A percentile compares a stretch with the other conserved stretches of the same genome.
Conservation (phyloP, 2,113 vertebrate species). For the Oreotrochilus melanogaster region DNA sequence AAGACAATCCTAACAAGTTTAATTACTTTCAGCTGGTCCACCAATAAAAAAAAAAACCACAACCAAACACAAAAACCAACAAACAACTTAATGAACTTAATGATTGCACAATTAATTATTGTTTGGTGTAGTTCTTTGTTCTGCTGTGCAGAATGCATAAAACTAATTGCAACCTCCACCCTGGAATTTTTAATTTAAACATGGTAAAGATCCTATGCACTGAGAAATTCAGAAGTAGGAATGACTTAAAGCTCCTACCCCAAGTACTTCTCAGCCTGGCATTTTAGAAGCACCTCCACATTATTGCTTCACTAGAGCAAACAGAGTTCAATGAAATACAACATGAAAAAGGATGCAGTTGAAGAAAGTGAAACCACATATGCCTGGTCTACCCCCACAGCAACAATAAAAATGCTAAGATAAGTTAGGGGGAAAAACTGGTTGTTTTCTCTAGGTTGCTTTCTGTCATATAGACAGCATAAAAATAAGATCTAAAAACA, state of each 20-base stretch:
- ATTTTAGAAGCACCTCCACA: neutral
- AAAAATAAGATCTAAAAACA: neutral
- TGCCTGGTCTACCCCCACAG: neutral
- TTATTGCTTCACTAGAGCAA: neutral
- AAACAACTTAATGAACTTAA: neutral
- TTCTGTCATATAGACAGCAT: neutral
- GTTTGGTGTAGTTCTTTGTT: neutral
- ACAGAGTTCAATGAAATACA: neutral
- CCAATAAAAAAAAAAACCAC: neutral
- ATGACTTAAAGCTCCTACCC: neutral
- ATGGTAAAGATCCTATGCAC: neutral
- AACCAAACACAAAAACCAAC: too few relatives aligned
- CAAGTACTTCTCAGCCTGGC: neutral
- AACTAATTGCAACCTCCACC: neutral
- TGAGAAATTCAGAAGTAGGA: neutral
- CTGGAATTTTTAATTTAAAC: neutral
- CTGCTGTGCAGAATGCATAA: neutral
- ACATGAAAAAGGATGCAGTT: neutral
- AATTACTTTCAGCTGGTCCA: neutral
- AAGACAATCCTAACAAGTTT: neutral
- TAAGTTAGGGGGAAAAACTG: accelerated
- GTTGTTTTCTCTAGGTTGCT: neutral
- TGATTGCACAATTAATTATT: neutral
- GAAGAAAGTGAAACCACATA: neutral
- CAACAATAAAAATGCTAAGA: neutral